These are phyloP conservation scores for Agrypnia vestita DNA, from an alignment of 1,140 invertebrate species.

Conservation along the genomic window DNA sequence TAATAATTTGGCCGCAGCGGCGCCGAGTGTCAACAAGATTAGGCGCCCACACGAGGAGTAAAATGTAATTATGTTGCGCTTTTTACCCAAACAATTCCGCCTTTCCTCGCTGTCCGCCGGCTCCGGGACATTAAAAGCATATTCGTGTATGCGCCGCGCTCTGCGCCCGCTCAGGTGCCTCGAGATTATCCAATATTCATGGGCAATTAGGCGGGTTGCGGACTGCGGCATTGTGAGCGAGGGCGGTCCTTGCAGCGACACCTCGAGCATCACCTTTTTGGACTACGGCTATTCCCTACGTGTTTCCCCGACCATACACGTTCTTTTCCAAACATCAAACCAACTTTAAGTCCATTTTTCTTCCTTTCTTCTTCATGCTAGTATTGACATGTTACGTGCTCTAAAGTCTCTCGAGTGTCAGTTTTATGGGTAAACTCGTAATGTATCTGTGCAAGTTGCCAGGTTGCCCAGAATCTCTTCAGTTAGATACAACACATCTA, in stretches of 20 bases:
- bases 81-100: neutral
- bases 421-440: too few relatives aligned
- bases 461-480: too few relatives aligned
- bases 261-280: neutral
- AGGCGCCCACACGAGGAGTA: neutral
- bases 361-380: too few relatives aligned
- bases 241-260: neutral
- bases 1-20: too few relatives aligned
- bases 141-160: conserved; percentile 53
- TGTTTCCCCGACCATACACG: too few relatives aligned
- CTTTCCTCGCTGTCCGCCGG: neutral
- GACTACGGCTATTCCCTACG: too few relatives aligned
- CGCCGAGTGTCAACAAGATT: neutral
- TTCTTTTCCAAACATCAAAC: too few relatives aligned
- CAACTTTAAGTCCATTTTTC: too few relatives aligned
- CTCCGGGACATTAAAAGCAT: conserved; percentile 57
- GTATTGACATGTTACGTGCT: too few relatives aligned
- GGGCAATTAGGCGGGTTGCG: conserved; percentile 58
- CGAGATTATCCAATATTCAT: conserved; percentile 62
- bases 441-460: too few relatives aligned
- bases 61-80: neutral
- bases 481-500: too few relatives aligned
- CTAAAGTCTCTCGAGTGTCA: too few relatives aligned
- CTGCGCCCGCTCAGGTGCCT: conserved; percentile 54
- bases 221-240: conserved; percentile 44